These are phyloP conservation scores for Numenius arquata DNA, from an alignment of 2,113 vertebrate genomes.

Conservation along the genomic window DNA sequence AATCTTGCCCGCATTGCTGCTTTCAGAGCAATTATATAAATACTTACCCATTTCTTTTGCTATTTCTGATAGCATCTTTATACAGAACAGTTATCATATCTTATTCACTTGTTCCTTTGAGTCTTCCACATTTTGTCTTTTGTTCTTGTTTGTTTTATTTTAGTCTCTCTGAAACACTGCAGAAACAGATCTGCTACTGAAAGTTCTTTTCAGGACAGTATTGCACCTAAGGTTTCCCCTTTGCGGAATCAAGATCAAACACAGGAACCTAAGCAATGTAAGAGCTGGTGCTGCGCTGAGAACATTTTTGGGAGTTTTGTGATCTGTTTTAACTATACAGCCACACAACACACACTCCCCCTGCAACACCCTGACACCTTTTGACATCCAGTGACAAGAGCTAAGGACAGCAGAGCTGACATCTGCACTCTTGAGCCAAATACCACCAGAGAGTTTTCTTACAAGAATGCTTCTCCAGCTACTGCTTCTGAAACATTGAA, in stretches of 20 bases:
- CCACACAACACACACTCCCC: neutral
- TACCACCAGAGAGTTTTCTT: neutral
- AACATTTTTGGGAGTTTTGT: neutral
- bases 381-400: neutral
- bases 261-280: neutral
- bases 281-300: neutral
- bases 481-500: neutral
- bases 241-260: neutral
- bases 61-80: neutral
- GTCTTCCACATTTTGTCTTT: neutral
- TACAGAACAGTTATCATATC: neutral
- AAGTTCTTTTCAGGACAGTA: neutral
- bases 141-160: neutral
- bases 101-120: neutral
- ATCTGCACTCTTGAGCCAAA: neutral
- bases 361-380: neutral
- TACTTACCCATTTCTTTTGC: neutral
- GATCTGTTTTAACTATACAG: neutral
- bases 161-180: neutral
- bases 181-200: neutral
- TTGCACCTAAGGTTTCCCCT: neutral
- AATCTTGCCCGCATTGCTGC: neutral
- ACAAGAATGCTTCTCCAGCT: neutral
- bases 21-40: neutral
- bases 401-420: neutral